Conservation (phyloP, 2,888 invertebrate genomes). For the Allygus modestus region DNA sequence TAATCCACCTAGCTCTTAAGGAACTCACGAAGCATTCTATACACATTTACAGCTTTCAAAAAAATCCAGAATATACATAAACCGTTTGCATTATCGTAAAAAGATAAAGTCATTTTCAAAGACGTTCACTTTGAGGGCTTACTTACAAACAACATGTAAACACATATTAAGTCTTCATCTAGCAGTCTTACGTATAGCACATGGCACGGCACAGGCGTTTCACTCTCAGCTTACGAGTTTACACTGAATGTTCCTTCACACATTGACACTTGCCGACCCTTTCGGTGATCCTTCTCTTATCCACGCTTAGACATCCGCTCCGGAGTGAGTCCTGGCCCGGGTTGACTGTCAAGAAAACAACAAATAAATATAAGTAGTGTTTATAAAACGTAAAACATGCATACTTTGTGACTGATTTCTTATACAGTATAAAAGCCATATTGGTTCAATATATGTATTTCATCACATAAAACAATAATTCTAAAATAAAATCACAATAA, state of each 20-base stretch:
- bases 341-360: background rate
- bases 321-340: background rate
- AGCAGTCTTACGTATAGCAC: conserved; percentile 47
- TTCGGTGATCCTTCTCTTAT: background rate
- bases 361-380: no score
- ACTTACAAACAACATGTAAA: conserved; percentile 51
- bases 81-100: conserved; percentile 25
- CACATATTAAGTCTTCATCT: conserved; percentile 13
- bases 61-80: conserved; percentile 7
- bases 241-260: conserved; percentile 2
- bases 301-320: background rate
- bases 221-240: background rate
- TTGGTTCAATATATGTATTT: no score
- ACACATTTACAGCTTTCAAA: conserved; percentile 52
- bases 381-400: no score
- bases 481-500: no score
- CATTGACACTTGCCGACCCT: background rate
- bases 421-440: no score
- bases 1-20: conserved; percentile 46
- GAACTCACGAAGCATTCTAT: conserved; percentile 61
- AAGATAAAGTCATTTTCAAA: conserved; percentile 55
- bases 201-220: conserved; percentile 11
- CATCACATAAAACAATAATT: no score
- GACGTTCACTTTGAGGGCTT: conserved; percentile 31
- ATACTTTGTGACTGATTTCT: no score